Percentiles rank a stretch among this genome's conserved stretches.
These are phyloP conservation scores for Sebastes vulpes DNA, from an alignment of 2,797 vertebrate species.

Conservation along the genomic window DNA sequence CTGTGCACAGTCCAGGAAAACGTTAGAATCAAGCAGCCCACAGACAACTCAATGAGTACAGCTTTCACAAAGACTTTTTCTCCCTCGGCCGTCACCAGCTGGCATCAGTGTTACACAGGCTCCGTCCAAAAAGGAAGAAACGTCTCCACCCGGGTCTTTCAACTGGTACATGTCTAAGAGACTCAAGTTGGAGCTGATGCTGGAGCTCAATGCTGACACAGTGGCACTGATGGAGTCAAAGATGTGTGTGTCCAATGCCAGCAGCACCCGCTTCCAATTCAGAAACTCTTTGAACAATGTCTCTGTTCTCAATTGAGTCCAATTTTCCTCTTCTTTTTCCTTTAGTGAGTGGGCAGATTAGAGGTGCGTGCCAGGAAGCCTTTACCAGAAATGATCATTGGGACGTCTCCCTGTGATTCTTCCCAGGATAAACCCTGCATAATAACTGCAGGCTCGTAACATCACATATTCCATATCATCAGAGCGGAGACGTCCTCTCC, in stretches of 20 bases:
- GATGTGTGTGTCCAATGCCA: conserved; percentile 56
- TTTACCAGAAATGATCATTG: conserved; percentile 75
- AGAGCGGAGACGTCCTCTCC: conserved; percentile 51
- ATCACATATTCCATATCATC: conserved; percentile 66
- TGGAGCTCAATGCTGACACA: conserved; percentile 36
- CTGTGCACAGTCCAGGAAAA: conserved; percentile 48
- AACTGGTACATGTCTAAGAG: conserved; percentile 21
- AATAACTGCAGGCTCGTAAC: conserved; percentile 59
- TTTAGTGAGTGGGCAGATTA: conserved; percentile 72
- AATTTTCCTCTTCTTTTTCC: conserved; percentile 75
- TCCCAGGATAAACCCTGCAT: conserved; percentile 60
- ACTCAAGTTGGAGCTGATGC: conserved; percentile 20
- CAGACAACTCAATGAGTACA: conserved; percentile 24
- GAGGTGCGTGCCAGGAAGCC: conserved; percentile 69
- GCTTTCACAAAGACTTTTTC: conserved; percentile 43
- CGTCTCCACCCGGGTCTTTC: conserved; percentile 48
- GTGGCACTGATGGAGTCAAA: conserved; percentile 65
- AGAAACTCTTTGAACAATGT: conserved; percentile 74
- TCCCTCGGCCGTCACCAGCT: conserved; percentile 50
- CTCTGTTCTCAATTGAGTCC: conserved; percentile 77
- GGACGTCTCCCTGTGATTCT: conserved; percentile 48
- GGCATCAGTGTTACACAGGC: conserved; percentile 43
- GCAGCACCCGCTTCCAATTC: conserved; percentile 79
- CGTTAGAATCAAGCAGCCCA: conserved; percentile 32
- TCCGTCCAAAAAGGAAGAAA: conserved; percentile 39